Base-by-base conservation (phyloP, 2,888 invertebrate genomes). In the Augochlorella aurata region DNA sequence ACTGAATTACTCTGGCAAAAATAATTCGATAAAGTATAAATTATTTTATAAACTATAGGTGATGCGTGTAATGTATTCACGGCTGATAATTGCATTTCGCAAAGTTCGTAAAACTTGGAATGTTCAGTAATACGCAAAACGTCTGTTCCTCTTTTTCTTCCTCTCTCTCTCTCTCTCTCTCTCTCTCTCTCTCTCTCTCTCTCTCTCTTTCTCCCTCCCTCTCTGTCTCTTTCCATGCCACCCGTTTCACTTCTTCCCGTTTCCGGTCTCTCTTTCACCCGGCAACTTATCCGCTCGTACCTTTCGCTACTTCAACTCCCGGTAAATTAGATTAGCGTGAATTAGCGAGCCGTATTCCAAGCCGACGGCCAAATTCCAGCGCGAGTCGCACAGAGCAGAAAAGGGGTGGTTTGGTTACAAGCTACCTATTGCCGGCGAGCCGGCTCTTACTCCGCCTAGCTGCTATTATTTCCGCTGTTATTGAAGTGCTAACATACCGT, bases 311-410 rank as follows among this genome's bases (percentile, higher is more conserved):
- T 86, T 80, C 77, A 82, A 86, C 89, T 86, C 74, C 85, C 81
- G 77, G 86, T 86, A 90, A 91, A 92, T 91, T 90, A 90, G 88
- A 91, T 91, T 91, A 90, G 87, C 89, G 87, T 85, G 89, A 90
- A 90, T 91, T 91, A 91, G 90, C 88, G 87, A 85, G 87, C 88
- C 87, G 86, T 90, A 89, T 89, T 89, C 89, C 87, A 84, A 80
- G 88, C 83, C 88, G 85, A 69, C 84, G 88, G 88, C 89, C 88
- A 88, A 87, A 91, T 90, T 91, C 89, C 90, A 87, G 79, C 81
- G 79, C 68, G 79, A 76, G 71, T 77, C 74, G 77, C 76, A 67
- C 29, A 58, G 29, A 75, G 71, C 81, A 83, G 84, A 83, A 85
- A 87, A 83, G 82, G 82, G 65, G 74, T 82, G 70, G 82, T 80